These are phyloP conservation scores for Pentamera pediparva DNA, from an alignment of 53 echinoderm and acorn worm species.

Conservation along the genomic window DNA sequence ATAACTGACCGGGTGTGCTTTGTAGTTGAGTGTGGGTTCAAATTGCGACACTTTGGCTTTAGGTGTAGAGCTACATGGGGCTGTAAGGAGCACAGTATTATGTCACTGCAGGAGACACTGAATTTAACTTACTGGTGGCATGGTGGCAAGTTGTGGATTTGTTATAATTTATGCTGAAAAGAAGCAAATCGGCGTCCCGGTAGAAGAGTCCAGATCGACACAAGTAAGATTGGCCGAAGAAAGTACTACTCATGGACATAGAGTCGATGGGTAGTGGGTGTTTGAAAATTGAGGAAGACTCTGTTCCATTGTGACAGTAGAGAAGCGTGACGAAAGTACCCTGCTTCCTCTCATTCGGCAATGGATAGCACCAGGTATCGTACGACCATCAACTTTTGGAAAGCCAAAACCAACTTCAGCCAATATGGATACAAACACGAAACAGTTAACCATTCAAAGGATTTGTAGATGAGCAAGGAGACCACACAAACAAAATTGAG, in stretches of 20 bases:
- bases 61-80: no score
- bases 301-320: slow-evolving; percentile 36
- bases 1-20: no score
- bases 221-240: slow-evolving; percentile 24
- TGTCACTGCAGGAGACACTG: no score
- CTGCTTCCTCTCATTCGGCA: slow-evolving; percentile 33
- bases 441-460: slow-evolving; percentile 48
- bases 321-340: slow-evolving; percentile 25
- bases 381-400: slow-evolving; percentile 32
- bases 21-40: no score
- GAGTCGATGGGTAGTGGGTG: slow-evolving; percentile 48
- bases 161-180: background rate
- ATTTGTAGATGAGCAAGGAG: slow-evolving; percentile 5
- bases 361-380: slow-evolving; percentile 34
- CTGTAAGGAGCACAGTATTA: no score
- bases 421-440: slow-evolving; percentile 40
- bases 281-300: slow-evolving; percentile 46
- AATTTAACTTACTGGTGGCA: no score
- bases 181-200: background rate
- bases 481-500: slow-evolving; percentile 39
- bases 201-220: slow-evolving; percentile 22
- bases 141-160: background rate
- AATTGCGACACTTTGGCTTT: no score
- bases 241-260: slow-evolving; percentile 18
- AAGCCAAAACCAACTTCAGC: slow-evolving; percentile 1